These are phyloP conservation scores for Ictalurus furcatus DNA, from an alignment of 2,113 vertebrate genomes.

Conservation along the genomic window DNA sequence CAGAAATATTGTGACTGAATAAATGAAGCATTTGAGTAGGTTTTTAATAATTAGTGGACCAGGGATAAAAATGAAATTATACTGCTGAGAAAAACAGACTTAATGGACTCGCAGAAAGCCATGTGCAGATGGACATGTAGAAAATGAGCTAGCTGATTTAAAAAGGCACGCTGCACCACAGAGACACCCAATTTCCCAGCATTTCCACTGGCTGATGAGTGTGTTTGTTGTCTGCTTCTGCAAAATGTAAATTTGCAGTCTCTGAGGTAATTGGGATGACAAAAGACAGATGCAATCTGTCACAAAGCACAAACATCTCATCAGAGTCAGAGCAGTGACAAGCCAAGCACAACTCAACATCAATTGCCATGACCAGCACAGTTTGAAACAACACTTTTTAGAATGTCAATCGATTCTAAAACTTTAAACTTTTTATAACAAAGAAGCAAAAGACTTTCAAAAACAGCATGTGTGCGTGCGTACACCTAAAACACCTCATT, in stretches of 20 bases:
- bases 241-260: conserved; percentile 42
- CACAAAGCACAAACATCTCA: conserved; percentile 54
- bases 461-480: not conserved
- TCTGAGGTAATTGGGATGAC: conserved; percentile 54
- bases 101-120: not conserved
- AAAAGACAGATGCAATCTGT: conserved; percentile 55
- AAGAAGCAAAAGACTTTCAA: not conserved
- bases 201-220: conserved; percentile 35
- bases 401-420: not conserved
- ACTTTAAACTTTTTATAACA: not conserved
- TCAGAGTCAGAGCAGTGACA: conserved; percentile 49
- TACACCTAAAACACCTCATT: not conserved
- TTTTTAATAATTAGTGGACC: not conserved
- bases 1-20: not conserved
- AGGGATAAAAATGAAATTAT: not conserved
- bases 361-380: conserved; percentile 34
- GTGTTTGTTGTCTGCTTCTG: conserved; percentile 46
- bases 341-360: conserved; percentile 39
- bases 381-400: conserved; percentile 25
- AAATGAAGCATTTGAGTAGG: not conserved
- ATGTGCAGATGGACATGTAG: not conserved
- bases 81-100: not conserved
- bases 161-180: conserved; percentile 34
- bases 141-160: conserved; percentile 27
- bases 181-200: conserved; percentile 20